Conservation (phyloP, 2,797 vertebrate genomes). For the Chloroceryle amazona region DNA sequence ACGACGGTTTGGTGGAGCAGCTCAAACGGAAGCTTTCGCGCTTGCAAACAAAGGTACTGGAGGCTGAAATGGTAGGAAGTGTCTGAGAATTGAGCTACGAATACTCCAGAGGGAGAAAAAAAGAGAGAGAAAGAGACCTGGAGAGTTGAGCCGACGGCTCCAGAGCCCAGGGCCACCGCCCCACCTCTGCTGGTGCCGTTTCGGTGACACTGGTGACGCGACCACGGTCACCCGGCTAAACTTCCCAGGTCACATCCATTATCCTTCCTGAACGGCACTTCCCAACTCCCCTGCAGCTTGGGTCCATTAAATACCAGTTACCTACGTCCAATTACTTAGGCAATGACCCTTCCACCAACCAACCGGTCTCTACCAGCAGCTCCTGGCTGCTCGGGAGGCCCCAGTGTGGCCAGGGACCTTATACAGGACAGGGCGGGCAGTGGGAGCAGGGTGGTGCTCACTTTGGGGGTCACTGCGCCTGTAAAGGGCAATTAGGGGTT, state of each 20-base stretch:
- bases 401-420: background rate
- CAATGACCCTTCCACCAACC: background rate
- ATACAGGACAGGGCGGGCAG: rapidly evolving
- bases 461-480: background rate
- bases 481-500: background rate
- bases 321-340: background rate
- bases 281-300: background rate
- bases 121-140: constrained; percentile 48
- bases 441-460: rapidly evolving
- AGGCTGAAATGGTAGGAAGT: background rate
- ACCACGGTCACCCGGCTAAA: rapidly evolving
- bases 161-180: background rate
- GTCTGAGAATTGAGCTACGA: background rate
- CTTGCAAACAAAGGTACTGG: background rate
- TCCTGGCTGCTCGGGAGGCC: background rate
- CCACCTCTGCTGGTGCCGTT: background rate
- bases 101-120: constrained; percentile 39
- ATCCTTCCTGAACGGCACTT: background rate
- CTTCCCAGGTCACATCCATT: background rate
- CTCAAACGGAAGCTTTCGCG: background rate
- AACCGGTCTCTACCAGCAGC: background rate
- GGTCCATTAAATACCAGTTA: background rate
- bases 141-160: background rate
- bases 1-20: constrained; percentile 7
- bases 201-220: background rate